A percentile compares a stretch with the other conserved stretches of the same genome.
Conservation (phyloP, 2,113 vertebrate genomes). For the Platycercus adscitus region DNA sequence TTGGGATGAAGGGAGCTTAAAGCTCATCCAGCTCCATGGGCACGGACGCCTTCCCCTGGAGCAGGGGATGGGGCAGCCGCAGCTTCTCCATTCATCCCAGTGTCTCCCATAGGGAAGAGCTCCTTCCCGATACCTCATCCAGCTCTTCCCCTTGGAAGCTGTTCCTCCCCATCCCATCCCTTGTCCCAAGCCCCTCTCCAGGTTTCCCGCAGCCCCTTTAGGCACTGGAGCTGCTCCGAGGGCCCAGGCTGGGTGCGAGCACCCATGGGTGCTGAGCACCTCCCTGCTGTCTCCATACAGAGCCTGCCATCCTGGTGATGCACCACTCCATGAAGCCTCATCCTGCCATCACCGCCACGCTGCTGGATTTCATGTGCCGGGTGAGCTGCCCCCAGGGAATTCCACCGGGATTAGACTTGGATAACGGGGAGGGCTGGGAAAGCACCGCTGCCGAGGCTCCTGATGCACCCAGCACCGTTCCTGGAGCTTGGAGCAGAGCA, state of each 20-base stretch:
- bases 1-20: background rate
- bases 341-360: conserved; percentile 95
- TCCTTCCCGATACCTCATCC: background rate
- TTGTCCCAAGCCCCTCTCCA: background rate
- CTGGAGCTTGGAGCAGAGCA: accelerated
- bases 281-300: conserved; percentile 57
- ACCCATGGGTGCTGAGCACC: background rate
- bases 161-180: background rate
- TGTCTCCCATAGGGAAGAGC: background rate
- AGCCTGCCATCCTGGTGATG: conserved; percentile 97
- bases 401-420: too few species aligned
- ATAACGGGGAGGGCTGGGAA: accelerated
- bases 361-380: conserved; percentile 98
- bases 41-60: background rate
- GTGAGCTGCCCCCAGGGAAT: conserved; percentile 66
- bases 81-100: background rate
- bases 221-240: background rate
- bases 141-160: background rate
- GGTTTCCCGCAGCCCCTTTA: background rate
- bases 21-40: background rate
- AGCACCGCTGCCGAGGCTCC: background rate
- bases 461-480: background rate
- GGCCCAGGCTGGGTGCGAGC: background rate
- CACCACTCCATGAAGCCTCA: conserved; percentile 99
- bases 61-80: background rate